Evolutionary conservation across 2,797 vertebrate species (phyloP), one percentile per base, ranked within the genome.

Genomic region (Serranus cabrilla): DNA sequence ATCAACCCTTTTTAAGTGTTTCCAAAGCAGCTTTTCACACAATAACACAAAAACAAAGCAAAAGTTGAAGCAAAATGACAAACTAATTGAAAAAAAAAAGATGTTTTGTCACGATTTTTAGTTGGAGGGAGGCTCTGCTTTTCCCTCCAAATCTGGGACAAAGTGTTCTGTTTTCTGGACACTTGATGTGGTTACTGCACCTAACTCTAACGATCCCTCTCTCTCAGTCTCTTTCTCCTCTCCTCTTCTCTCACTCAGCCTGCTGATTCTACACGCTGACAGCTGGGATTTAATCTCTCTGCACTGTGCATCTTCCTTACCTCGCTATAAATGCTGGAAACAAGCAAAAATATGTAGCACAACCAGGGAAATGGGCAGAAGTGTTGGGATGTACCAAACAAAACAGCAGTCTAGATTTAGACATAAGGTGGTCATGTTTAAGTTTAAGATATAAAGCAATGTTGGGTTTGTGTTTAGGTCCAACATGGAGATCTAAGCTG

Each of bases 71-170:
- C 6, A 51, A 34, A 83, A 77, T 47, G 49, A 54, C 1, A 58
- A 71, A 56, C 56, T 34, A 34, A 34, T 0, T 45, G 59, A 40
- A 27, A 27, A 27, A 51, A 49, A 51, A 25, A 60, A 76, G 18
- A 46, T 72, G 27, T 51, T 81, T 80, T 61, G 58, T 65, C 69
- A 76, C n/a, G 34, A 16, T 50, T 76, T 70, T 64, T 50, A 25
- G 18, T 66, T n/a, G 16, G 23, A 68, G 17, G 23, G 71, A 27
- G 11, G 14, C 39, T 77, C 23, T 65, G 72, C 62, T 78, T 55
- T 84, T 85, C 14, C 43, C 39, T 50, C 49, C 25, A 71, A 80
- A 88, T 78, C 77, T 74, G 73, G 82, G 81, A 74, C 82, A 82
- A 68, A 47, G 47, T 73, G 47, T 74, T 79, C 74, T 76, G 64